Conservation (phyloP, 2,113 vertebrate species). For the Xiphophorus hellerii region DNA sequence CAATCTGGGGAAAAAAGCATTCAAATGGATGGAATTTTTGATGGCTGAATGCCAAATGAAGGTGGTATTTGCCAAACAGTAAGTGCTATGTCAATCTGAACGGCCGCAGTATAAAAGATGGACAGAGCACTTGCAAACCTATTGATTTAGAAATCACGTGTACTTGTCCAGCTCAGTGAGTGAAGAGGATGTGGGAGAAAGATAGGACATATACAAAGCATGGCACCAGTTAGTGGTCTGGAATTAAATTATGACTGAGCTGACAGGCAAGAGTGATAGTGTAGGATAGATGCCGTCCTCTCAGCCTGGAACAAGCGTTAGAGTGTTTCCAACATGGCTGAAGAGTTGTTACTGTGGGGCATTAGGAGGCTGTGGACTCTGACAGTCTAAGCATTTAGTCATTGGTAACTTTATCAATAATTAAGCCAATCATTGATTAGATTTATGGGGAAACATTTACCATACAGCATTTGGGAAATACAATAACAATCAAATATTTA, state of each 20-base stretch:
- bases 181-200: slow-evolving; percentile 12
- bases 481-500: too few species aligned
- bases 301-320: neutral
- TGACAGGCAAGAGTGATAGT: slow-evolving; percentile 47
- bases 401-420: too few species aligned
- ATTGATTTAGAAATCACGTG: slow-evolving; percentile 74
- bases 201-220: slow-evolving; percentile 7
- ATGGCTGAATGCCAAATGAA: slow-evolving; percentile 9
- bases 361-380: too few species aligned
- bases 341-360: too few species aligned
- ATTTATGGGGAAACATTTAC: too few species aligned
- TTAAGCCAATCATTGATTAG: too few species aligned
- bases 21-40: slow-evolving; percentile 65
- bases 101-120: slow-evolving; percentile 52
- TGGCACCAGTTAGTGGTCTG: slow-evolving; percentile 58
- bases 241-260: slow-evolving; percentile 61
- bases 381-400: too few species aligned
- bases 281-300: slow-evolving; percentile 20
- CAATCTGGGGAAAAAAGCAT: slow-evolving; percentile 41
- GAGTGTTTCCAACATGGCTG: neutral
- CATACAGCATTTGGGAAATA: too few species aligned
- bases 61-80: slow-evolving; percentile 21
- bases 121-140: slow-evolving; percentile 53
- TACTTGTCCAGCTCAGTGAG: slow-evolving; percentile 38
- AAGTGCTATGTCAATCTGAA: slow-evolving; percentile 6